Evolutionary conservation across 2,888 invertebrate species (phyloP), one percentile per base, ranked within the genome.

Genomic region (Eilema sororculum): DNA sequence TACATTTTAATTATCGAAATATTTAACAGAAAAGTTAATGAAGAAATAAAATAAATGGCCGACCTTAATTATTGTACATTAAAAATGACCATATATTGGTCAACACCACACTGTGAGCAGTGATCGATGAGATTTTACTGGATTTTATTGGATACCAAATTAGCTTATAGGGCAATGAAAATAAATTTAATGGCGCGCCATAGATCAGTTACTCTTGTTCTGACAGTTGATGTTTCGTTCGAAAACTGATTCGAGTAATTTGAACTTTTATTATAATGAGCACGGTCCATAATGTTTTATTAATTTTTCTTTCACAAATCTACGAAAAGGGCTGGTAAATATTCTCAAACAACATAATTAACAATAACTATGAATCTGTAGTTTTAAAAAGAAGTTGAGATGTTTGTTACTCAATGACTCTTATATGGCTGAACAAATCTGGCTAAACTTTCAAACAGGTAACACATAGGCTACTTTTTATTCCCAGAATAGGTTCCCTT

Each of bases 121-220:
- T 79, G 78, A 81, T 78, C 60, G 68, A 81, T 79, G 72, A 30
- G 73, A 72, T 69, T 68, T 65, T 59, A 64, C 24, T 73, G 62
- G 67, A 79, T 80, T 76, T 22, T 58, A 72, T 74, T 66, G 25
- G 30, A 71, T 52, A 71, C 64, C 62, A 68, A 70, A 72, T 76
- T 74, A 28, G n/a, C 25, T 33, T 52, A 37, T 37, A 68, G 46
- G 24, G 22, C 41, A 46, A 63, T 24, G 16, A 25, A 57, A 57
- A 63, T 57, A 68, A 52, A 41, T 57, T 41, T 63, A 58, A 60
- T 56, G 25, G n/a, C n/a, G 16, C n/a, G 16, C 22, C 30, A 60
- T 67, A 60, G 30, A 67, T 52, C 67, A n/a, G 28, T 58, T 13
- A 58, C 37, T 20, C 28, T 52, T 30, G 46, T n/a, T 52, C 52